Base-by-base conservation (phyloP, 2,113 vertebrate species). In the Maccullochella peelii region DNA sequence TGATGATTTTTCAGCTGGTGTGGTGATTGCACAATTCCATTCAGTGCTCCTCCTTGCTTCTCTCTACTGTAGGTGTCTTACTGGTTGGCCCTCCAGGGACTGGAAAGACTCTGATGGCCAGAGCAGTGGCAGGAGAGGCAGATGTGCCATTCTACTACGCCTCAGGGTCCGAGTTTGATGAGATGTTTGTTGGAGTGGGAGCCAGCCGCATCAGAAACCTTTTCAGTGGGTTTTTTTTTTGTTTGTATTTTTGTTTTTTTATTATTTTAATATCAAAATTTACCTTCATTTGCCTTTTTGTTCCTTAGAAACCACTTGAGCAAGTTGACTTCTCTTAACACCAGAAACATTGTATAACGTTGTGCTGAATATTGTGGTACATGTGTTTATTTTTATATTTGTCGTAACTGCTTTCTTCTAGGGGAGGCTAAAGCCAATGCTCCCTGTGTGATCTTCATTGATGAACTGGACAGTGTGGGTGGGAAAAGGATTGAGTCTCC, bases 111-210 rank as follows among this genome's bases (percentile, higher is more conserved):
- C 97, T 99, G 33, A 95, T 99, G 66, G 98, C 98, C 6, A 95
- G 98, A 88, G 98, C 98, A 1, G 98, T 99, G 86, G 98, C 98
- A 0, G 98, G 98, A 58, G 98, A 99, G 93, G 98, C 98, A 9
- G 97, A 99, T 42, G 98, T 99, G 66, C 98, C 98, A 0, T 99
- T 99, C 91, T 99, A 99, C 91, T 99, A 99, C 3, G 98, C 98
- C 2, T 99, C 98, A 0, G 98, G 98, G 10, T 99, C 98, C 0
- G 98, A 99, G 89, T 99, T 99, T 77, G 98, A 99, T 71, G 98
- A 99, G 94, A 99, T 99, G 98, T 99, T 99, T 88, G 98, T 99
- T 68, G 98, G 98, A 0, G 97, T 99, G 4, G 98, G 98, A 92
- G 98, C 98, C 18, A 99, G 98, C 85, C 97, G 98, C 70, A 99